A percentile compares a stretch with the other conserved stretches of the same genome.
Conservation (phyloP, 2,888 invertebrate species). For the Dyspetes luteomarginatus region DNA sequence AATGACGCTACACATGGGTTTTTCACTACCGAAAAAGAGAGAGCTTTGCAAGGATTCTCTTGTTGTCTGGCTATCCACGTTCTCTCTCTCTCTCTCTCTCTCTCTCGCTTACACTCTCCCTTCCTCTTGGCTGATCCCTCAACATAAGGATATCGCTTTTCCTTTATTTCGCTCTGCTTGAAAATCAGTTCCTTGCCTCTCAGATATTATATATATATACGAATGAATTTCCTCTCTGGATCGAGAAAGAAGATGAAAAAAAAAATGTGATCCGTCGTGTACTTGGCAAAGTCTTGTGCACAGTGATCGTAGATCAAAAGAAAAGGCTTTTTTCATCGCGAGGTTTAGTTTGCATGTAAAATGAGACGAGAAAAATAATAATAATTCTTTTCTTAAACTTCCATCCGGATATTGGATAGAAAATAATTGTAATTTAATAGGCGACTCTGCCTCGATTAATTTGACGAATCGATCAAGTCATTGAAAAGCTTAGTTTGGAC, state of each 20-base stretch:
- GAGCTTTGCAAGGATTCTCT: neutral
- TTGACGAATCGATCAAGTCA: no score
- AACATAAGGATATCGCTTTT: conserved; percentile 51
- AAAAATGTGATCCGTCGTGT: conserved; percentile 55
- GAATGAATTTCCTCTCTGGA: neutral
- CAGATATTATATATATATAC: neutral
- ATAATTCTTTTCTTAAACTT: neutral
- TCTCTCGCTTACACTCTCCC: conserved; percentile 36
- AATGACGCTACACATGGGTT: neutral
- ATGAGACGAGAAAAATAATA: neutral
- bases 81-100: conserved; percentile 57
- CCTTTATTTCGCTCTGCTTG: conserved; percentile 14
- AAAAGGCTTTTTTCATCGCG: neutral
- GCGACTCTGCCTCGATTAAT: no score
- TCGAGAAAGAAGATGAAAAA: neutral
- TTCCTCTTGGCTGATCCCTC: conserved; percentile 43
- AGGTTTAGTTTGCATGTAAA: neutral
- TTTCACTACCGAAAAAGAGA: neutral
- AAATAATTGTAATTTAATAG: no score
- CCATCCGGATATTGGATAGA: no score
- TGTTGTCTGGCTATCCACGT: neutral
- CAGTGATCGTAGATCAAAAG: neutral
- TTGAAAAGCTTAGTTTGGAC: no score
- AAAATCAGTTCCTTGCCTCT: neutral
- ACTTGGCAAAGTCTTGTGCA: conserved; percentile 35